phyloP scores from a whole-genome alignment of 2,888 invertebrate genomes.

The Melanchra persicariae region DNA sequence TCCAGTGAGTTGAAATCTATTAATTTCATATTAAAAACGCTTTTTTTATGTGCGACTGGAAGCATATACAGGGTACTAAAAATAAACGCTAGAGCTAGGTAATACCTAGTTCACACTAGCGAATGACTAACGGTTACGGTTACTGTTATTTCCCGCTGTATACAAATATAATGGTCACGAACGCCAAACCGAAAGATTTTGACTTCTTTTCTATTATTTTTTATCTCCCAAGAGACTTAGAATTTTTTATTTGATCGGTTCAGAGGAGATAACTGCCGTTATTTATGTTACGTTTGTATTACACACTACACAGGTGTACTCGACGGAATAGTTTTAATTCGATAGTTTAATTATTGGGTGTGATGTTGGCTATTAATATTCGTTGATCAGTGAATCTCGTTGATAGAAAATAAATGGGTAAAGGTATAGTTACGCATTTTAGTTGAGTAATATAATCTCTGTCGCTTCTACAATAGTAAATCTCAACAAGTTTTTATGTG shows the following conservation, averaged over 20 bases:
- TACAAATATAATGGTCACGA: conserved; percentile 67
- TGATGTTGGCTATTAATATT: conserved; percentile 21
- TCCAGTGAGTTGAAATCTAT: conserved; percentile 56
- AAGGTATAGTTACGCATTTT: conserved; percentile 1
- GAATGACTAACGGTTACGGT: conserved; percentile 65
- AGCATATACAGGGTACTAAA: conserved; percentile 57
- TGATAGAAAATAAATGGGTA: conserved; percentile 11
- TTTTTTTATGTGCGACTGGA: conserved; percentile 57
- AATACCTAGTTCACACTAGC: conserved; percentile 68
- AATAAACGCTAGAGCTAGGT: conserved; percentile 63
- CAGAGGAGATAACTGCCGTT: conserved; percentile 45
- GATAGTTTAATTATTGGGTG: conserved; percentile 40
- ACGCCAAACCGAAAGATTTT: conserved; percentile 62
- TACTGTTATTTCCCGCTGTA: conserved; percentile 65
- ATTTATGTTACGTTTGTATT: conserved; percentile 43
- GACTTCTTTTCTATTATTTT: conserved; percentile 66
- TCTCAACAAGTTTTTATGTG: background rate
- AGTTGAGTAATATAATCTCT: background rate
- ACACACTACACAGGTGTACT: conserved; percentile 30
- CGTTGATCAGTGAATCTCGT: conserved; percentile 10
- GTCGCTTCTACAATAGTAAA: background rate
- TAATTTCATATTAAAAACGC: conserved; percentile 51
- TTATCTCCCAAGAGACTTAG: conserved; percentile 49
- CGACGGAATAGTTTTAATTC: conserved; percentile 27
- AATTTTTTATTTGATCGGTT: conserved; percentile 57